Evolutionary conservation across 1,140 invertebrate genomes (phyloP).

Genomic region (Adelges cooleyi): DNA sequence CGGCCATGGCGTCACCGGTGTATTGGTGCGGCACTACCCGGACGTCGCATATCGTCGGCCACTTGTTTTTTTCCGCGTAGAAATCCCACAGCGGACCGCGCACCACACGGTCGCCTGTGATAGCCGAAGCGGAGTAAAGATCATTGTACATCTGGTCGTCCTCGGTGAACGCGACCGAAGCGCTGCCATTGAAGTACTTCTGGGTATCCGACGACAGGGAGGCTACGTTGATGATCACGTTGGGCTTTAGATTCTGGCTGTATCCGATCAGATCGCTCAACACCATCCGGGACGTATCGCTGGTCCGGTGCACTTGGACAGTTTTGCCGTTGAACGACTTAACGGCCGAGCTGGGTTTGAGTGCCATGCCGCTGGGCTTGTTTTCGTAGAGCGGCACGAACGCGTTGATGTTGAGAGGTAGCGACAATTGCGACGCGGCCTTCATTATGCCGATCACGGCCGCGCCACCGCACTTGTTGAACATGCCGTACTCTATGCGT

Average conservation of each 20-base stretch:
- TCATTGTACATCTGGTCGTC: too few relatives aligned
- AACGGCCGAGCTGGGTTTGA: slow-evolving; percentile 53
- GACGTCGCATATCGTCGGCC: too few relatives aligned
- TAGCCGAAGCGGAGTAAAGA: too few relatives aligned
- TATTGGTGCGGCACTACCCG: too few relatives aligned
- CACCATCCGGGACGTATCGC: slow-evolving; percentile 37
- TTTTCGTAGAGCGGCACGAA: slow-evolving; percentile 52
- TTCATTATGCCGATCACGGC: slow-evolving; percentile 45
- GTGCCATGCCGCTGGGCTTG: slow-evolving; percentile 48
- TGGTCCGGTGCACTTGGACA: slow-evolving; percentile 49
- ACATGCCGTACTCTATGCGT: slow-evolving; percentile 50
- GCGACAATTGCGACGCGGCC: slow-evolving; percentile 42
- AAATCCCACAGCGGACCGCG: too few relatives aligned
- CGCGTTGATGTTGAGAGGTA: slow-evolving; percentile 47
- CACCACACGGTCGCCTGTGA: too few relatives aligned
- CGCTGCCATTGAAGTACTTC: too few relatives aligned
- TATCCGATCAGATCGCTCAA: slow-evolving; percentile 49
- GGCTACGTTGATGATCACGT: slow-evolving; percentile 50
- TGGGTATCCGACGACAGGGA: slow-evolving; percentile 42
- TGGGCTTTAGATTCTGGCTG: slow-evolving; percentile 44
- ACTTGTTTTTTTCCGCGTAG: too few relatives aligned
- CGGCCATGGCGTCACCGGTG: too few relatives aligned
- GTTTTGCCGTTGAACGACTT: slow-evolving; percentile 52
- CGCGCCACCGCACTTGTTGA: slow-evolving; percentile 60
- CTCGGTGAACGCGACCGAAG: too few relatives aligned